Evolutionary conservation across 1,140 invertebrate genomes (phyloP), one percentile per base, ranked within the genome.

Genomic region (Copidosoma floridanum): DNA sequence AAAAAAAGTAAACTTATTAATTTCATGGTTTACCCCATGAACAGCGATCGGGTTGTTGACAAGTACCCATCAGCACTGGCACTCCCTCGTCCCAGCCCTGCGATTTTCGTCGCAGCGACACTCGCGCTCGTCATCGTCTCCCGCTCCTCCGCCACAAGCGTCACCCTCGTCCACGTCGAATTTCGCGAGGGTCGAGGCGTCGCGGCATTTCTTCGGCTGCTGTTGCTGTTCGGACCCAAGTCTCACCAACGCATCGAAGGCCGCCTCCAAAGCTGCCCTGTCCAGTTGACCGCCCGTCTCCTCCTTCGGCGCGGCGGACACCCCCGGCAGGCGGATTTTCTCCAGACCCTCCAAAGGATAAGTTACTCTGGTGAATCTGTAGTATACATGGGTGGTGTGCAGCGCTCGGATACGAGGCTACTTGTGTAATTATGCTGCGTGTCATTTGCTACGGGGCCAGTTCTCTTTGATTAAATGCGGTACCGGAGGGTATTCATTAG

Each of bases 261-360:
- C 59, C 20, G 47, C 41, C 47, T 62, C 51, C 47, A 62, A 52
- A 57, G 60, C 47, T n/a, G 11, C 60, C n/a, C 47, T 35, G 32
- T 62, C 47, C 14, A 61, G 46, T 0, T 43, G 5, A 10, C 44
- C 35, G 12, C 35, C 29, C 24, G n/a, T n/a, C n/a, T n/a, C n/a
- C n/a, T 8, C 44, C 32, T 6, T 14, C 32, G 14, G 7, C 24
- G 44, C 20, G 44, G 18, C 0, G 12, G 12, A 5, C 23, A 14
- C 11, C 20, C 23, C 43, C 18, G 23, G 29, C 11, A 26, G 2
- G 2, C 18, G 18, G 24, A 4, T 21, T 3, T 16, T 5, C 20
- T 12, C 10, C 11, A 35, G 11, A n/a, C 12, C 12, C 51, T 60
- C 53, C 57, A 60, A 60, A 53, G 50, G 48, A 53, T n/a, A 59